Conservation (phyloP, 2,113 vertebrate genomes). For the Pseudolaguvia tuberculata region DNA sequence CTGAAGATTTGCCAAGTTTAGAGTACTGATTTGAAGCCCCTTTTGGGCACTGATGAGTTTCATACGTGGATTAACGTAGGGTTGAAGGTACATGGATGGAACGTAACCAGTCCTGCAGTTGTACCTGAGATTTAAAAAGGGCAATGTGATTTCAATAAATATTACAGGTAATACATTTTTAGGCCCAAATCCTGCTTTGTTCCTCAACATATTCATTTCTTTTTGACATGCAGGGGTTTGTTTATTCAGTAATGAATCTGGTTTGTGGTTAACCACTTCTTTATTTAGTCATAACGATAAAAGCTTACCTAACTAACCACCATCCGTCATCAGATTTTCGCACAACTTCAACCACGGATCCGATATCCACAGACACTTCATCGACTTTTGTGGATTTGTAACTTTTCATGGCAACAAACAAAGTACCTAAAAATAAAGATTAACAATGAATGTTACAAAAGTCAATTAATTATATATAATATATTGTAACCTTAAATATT, state of each 20-base stretch:
- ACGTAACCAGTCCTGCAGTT: constrained; percentile 68
- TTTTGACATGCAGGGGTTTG: not conserved
- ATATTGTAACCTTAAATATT: not conserved
- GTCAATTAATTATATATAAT: not conserved
- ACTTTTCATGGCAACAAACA: constrained; percentile 63
- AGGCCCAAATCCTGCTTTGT: not conserved
- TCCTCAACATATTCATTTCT: not conserved
- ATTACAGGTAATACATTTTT: not conserved
- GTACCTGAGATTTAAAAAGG: constrained; percentile 64
- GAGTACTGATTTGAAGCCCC: not conserved
- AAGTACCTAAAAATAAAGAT: constrained; percentile 58
- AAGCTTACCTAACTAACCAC: constrained; percentile 79
- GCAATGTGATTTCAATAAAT: not conserved
- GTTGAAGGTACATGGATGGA: constrained; percentile 76
- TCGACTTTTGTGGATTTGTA: constrained; percentile 73
- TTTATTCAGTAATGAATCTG: not conserved
- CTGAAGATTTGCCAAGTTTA: constrained; percentile 26
- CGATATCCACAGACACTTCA: constrained; percentile 72
- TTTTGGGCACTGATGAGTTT: constrained; percentile 45
- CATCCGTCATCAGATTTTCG: constrained; percentile 77
- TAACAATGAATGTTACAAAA: not conserved
- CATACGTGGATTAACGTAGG: constrained; percentile 66
- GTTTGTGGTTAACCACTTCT: not conserved
- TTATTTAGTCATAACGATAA: not conserved
- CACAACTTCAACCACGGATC: constrained; percentile 70